A percentile compares a stretch with the other conserved stretches of the same genome.
Conservation (phyloP, 1,140 invertebrate species). For the Drosophila obscura region DNA sequence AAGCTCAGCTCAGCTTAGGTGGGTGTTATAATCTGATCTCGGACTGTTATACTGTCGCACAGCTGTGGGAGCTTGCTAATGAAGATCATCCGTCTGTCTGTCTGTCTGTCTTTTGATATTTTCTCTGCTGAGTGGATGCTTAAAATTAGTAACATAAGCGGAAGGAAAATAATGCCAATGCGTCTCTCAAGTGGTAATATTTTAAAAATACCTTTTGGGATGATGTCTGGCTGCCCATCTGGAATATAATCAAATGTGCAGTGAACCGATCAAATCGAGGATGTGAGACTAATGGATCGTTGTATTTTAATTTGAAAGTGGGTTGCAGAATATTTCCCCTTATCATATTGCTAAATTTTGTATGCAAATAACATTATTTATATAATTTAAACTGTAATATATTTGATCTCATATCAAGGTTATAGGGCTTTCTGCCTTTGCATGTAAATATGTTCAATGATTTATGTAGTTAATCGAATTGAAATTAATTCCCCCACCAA, state of each 20-base stretch:
- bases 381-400: no score
- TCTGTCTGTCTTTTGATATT: no score
- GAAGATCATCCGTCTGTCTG: no score
- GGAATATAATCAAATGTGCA: conserved; percentile 22
- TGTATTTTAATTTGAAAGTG: background rate
- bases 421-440: background rate
- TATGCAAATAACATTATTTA: no score
- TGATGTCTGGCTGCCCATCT: background rate
- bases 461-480: background rate
- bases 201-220: conserved; percentile 28
- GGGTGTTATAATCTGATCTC: conserved; percentile 15
- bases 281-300: conserved; percentile 7
- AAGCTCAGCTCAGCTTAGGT: conserved; percentile 45
- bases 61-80: conserved; percentile 4
- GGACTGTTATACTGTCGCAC: conserved; percentile 1
- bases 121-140: conserved; percentile 9
- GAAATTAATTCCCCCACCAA: no score
- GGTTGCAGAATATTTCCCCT: no score
- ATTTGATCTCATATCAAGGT: no score
- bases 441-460: background rate
- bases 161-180: conserved; percentile 29
- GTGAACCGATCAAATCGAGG: conserved; percentile 15
- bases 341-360: no score
- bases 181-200: conserved; percentile 7
- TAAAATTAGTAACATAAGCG: conserved; percentile 46